Percentiles rank a stretch among this genome's conserved stretches.
Evolutionary conservation across 2,113 vertebrate genomes (phyloP).

Genomic region (Fulica atra): DNA sequence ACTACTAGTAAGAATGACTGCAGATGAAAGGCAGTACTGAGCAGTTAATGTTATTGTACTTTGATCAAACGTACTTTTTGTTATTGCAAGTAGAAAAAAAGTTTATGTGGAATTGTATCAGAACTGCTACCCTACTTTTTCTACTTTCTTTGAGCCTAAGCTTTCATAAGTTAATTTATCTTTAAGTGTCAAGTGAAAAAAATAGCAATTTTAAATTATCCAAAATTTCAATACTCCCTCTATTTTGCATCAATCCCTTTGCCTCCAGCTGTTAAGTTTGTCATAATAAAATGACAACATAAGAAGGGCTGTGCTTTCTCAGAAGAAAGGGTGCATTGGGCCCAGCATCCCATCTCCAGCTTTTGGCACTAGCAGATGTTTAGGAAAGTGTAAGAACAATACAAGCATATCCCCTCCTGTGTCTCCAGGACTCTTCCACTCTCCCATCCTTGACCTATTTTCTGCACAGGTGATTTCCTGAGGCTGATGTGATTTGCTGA

Average conservation of each 20-base stretch:
- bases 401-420: not conserved
- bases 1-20: not conserved
- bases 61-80: not conserved
- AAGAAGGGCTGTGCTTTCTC: not conserved
- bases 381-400: not conserved
- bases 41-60: not conserved
- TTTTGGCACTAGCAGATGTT: not conserved
- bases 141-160: not conserved
- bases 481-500: not conserved
- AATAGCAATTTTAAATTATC: not conserved
- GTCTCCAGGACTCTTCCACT: not conserved
- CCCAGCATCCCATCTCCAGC: not conserved
- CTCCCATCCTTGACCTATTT: not conserved
- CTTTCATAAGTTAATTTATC: not conserved
- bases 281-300: not conserved
- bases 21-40: not conserved
- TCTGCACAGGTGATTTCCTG: not conserved
- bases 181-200: not conserved
- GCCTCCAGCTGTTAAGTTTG: rapidly evolving
- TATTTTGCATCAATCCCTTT: not conserved
- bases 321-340: not conserved
- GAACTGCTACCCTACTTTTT: not conserved
- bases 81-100: not conserved
- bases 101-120: not conserved
- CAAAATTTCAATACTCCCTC: not conserved